Evolutionary conservation across 2,113 vertebrate species (phyloP), one percentile per base, ranked within the genome.

Genomic region (Hydrolagus affinis): DNA sequence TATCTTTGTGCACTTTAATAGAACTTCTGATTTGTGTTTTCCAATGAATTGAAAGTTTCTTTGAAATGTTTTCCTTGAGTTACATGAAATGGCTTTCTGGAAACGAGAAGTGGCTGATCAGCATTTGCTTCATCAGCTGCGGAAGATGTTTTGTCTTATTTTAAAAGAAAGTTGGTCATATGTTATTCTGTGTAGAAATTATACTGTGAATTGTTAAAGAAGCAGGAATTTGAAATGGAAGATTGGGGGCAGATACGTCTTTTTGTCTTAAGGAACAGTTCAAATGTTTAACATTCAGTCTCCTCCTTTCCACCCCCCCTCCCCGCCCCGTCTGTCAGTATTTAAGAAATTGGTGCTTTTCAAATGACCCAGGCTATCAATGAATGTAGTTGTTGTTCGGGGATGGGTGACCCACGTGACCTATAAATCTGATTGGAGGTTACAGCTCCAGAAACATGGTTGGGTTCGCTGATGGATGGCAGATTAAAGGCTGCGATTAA

Each of bases 361-460:
- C 92, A 90, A 92, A 88, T 89, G 89, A 64, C 77, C 77, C 60
- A 83, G 90, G 87, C 88, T 91, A 87, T 92, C 91, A 4, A 0
- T 92, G 91, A 93, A 90, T 90, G 88, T 91, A 90, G 60, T 83
- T 83, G 89, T 90, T 93, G 91, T 90, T 94, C 87, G 87, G 88
- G 89, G 92, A 91, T 92, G 93, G 88, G 60, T 94, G 92, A 94
- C 93, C 92, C 89, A 92, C 89, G 93, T 94, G 93, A 91, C 92
- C 93, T 93, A 90, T 93, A 93, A 91, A 93, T 93, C 92, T 94
- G 93, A 93, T 94, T 94, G 92, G 91, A 92, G 93, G 90, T 92
- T 91, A 90, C 88, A 90, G 89, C 86, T 25, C 44, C 23, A 78
- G 76, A 25, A 85, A 74, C 64, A 66, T 70, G 56, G 72, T 66